Conservation (phyloP, 2,888 invertebrate genomes). For the Tetranychus piercei region DNA sequence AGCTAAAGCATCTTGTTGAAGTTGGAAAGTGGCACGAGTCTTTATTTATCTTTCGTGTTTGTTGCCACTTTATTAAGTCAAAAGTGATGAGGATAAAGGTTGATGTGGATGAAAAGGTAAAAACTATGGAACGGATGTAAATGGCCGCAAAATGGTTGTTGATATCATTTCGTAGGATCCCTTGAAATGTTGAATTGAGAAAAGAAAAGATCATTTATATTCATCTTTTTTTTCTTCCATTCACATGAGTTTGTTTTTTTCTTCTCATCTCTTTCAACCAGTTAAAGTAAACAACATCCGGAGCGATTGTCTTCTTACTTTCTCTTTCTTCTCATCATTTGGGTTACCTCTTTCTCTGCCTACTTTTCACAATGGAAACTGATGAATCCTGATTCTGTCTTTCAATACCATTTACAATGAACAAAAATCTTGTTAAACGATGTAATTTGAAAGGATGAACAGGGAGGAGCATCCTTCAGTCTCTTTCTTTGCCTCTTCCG, state of each 20-base stretch:
- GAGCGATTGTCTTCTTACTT: neutral
- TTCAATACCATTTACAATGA: neutral
- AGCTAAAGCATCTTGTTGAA: neutral
- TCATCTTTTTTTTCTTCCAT: neutral
- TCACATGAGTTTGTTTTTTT: neutral
- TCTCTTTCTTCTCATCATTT: too few species aligned
- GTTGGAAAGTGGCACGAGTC: neutral
- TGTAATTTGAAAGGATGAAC: neutral
- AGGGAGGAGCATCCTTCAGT: neutral
- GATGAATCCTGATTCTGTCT: neutral
- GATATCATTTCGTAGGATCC: neutral
- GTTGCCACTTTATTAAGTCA: neutral
- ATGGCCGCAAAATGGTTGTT: neutral
- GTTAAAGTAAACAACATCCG: neutral
- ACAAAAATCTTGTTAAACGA: neutral
- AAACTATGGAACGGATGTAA: neutral
- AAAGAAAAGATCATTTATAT: neutral
- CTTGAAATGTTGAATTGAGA: neutral
- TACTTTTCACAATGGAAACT: neutral
- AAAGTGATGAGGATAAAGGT: neutral
- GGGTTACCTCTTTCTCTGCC: too few species aligned
- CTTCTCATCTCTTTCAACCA: neutral
- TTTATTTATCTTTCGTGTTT: neutral
- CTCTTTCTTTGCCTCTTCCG: neutral
- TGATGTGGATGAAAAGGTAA: neutral